Evolutionary conservation across 2,888 invertebrate species (phyloP).

Genomic region (Sinodicranocentrus sp.): DNA sequence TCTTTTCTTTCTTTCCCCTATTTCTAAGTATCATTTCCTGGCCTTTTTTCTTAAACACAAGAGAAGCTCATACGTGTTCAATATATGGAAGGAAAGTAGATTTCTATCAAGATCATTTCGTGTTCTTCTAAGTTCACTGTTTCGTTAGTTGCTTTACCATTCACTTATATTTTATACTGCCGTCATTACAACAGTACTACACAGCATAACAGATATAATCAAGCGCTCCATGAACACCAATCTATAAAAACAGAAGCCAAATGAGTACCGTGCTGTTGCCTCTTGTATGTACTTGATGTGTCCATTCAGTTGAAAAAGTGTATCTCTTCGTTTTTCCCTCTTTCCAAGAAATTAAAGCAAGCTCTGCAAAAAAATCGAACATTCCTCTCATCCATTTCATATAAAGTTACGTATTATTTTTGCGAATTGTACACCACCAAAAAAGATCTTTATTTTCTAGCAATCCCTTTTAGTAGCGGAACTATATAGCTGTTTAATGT

Average conservation of each 20-base stretch:
- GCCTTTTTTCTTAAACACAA: constrained; percentile 22
- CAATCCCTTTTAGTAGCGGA: neutral
- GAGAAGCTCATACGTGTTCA: too few relatives aligned
- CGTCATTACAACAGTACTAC: neutral
- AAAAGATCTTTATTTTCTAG: neutral
- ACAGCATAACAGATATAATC: constrained; percentile 21
- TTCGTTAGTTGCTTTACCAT: neutral
- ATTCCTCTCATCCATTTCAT: neutral
- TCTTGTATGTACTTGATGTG: neutral
- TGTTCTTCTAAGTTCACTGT: neutral
- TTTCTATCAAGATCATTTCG: constrained; percentile 48
- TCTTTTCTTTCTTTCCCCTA: constrained; percentile 17
- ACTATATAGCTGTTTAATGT: too few relatives aligned
- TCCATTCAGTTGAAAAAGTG: constrained; percentile 39
- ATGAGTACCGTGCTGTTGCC: constrained; percentile 24
- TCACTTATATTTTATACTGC: constrained; percentile 6
- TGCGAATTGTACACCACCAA: neutral
- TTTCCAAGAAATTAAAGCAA: constrained; percentile 48
- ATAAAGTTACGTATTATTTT: constrained; percentile 22
- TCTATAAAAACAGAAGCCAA: constrained; percentile 57
- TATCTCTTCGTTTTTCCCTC: constrained; percentile 24
- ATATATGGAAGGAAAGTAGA: constrained; percentile 19
- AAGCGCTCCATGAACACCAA: constrained; percentile 28
- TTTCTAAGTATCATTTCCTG: constrained; percentile 62
- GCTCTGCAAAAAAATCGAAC: constrained; percentile 40